phyloP scores from a whole-genome alignment of 2,113 vertebrate species.

The Daphoenositta chrysoptera region DNA sequence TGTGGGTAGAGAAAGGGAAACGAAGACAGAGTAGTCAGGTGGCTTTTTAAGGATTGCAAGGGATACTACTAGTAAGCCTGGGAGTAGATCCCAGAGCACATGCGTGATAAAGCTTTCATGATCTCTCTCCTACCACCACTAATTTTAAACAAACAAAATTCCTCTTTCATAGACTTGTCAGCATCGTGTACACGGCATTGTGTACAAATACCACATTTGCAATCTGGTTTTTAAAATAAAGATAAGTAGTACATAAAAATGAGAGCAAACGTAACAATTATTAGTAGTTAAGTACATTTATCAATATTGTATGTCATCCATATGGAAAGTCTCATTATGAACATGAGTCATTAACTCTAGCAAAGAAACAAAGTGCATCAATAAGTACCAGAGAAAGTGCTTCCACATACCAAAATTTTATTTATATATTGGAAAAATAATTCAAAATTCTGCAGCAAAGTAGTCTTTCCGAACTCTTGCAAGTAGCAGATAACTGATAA shows the following conservation, averaged over 20 bases:
- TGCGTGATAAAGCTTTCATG: not conserved
- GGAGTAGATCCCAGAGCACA: not conserved
- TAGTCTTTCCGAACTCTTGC: not conserved
- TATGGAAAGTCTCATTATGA: not conserved
- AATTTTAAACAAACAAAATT: not conserved
- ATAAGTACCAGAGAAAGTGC: not conserved
- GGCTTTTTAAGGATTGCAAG: not conserved
- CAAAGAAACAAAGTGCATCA: not conserved
- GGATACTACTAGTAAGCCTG: not conserved
- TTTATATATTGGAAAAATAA: not conserved
- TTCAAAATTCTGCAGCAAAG: not conserved
- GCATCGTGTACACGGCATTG: not conserved
- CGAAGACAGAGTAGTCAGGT: not conserved
- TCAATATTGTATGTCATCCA: not conserved
- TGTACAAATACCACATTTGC: not conserved
- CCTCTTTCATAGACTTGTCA: not conserved
- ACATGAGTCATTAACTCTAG: not conserved
- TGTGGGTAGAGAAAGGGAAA: not conserved
- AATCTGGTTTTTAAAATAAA: not conserved
- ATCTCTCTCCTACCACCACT: not conserved
- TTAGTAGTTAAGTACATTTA: not conserved
- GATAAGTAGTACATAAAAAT: not conserved
- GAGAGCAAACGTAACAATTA: not conserved
- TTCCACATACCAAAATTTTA: not conserved
- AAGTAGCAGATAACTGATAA: not conserved